A percentile compares a stretch with the other conserved stretches of the same genome.
Evolutionary conservation across 1,140 invertebrate genomes (phyloP).

Genomic region (Lordiphosa collinella): DNA sequence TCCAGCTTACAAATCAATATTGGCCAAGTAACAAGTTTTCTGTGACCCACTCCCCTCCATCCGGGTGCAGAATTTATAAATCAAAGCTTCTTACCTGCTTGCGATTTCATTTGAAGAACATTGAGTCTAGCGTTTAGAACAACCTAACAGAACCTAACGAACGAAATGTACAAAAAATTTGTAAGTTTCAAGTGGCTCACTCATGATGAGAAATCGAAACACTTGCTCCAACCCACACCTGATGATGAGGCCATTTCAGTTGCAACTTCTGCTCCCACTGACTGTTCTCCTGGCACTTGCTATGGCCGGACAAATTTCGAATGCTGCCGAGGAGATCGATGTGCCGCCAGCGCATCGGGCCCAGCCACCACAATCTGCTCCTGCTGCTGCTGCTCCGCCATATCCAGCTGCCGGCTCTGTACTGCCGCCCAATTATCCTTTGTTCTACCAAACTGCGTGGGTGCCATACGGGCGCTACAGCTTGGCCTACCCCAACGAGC

Average conservation of each 20-base stretch:
- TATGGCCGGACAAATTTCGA: conserved; percentile 30
- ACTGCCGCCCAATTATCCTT: conserved; percentile 36
- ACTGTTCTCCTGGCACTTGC: not conserved
- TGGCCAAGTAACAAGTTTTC: conserved; percentile 1
- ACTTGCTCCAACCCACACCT: conserved; percentile 9
- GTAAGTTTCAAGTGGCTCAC: conserved; percentile 41
- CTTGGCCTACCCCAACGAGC: conserved; percentile 11
- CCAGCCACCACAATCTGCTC: conserved; percentile 15
- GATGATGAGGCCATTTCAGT: conserved; percentile 35
- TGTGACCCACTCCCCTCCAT: conserved; percentile 32
- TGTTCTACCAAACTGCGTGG: conserved; percentile 62
- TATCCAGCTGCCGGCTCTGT: conserved; percentile 28
- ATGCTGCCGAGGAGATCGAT: conserved; percentile 51
- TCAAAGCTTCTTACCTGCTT: conserved; percentile 10
- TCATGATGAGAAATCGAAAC: conserved; percentile 20
- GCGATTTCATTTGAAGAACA: conserved; percentile 28
- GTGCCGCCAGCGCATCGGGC: conserved; percentile 49
- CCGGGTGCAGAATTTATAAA: conserved; percentile 50
- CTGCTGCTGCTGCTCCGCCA: conserved; percentile 15
- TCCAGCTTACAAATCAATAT: conserved; percentile 24
- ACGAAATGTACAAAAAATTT: conserved; percentile 65
- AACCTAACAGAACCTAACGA: conserved; percentile 2
- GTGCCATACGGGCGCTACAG: conserved; percentile 61
- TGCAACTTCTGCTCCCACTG: conserved; percentile 8
- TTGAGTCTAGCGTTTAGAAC: conserved; percentile 26